phyloP scores from a whole-genome alignment of 1,140 invertebrate species.

The Zaprionus taronus region DNA sequence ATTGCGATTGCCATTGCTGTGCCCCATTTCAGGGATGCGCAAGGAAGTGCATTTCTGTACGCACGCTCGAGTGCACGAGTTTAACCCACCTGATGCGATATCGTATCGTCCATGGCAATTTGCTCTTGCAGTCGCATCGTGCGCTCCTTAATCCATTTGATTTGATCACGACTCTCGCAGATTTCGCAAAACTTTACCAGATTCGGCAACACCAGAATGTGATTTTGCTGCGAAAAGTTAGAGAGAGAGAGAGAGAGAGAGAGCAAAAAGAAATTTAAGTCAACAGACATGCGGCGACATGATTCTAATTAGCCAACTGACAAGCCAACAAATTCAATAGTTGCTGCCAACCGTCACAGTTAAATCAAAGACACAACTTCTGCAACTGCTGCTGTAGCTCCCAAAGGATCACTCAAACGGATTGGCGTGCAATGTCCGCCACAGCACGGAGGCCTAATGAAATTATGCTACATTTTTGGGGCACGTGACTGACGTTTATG shows the following conservation, averaged over 20 bases:
- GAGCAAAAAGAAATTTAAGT: not conserved
- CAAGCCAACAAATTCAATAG: constrained; percentile 48
- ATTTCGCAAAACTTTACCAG: constrained; percentile 83
- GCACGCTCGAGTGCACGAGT: not conserved
- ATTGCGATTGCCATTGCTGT: not conserved
- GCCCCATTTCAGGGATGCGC: not conserved
- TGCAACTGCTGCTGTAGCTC: not conserved
- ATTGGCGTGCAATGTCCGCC: constrained; percentile 40
- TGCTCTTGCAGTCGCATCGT: constrained; percentile 76
- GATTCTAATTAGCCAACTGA: constrained; percentile 49
- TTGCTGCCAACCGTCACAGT: constrained; percentile 2
- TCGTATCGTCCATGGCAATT: constrained; percentile 82
- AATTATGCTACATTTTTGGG: constrained; percentile 51
- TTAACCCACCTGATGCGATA: constrained; percentile 78
- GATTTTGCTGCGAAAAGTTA: constrained; percentile 65
- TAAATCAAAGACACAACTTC: constrained; percentile 20
- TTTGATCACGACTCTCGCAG: constrained; percentile 83
- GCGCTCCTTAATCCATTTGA: constrained; percentile 83
- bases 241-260: not conserved
- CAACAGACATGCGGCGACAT: not conserved
- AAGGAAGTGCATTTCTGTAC: not conserved
- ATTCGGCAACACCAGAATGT: constrained; percentile 78
- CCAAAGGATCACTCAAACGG: constrained; percentile 46
- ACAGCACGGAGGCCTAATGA: constrained; percentile 42
- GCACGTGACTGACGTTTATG: constrained; percentile 29